phyloP scores from a whole-genome alignment of 1,140 invertebrate species.

The Lasioglossum albipes region DNA sequence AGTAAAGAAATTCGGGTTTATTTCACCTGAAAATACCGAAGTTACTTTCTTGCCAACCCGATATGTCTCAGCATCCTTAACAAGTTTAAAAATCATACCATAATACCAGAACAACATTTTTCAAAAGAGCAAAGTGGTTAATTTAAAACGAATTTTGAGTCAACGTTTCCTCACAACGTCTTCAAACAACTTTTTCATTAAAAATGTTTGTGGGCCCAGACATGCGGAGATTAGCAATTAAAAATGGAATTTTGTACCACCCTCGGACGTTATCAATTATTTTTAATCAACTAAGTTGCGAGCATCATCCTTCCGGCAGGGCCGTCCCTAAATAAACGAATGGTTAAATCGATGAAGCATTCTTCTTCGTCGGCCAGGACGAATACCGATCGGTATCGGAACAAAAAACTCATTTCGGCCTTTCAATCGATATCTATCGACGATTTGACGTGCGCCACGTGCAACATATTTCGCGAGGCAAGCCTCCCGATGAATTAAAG shows the following conservation, averaged over 20 bases:
- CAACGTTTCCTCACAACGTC: too few relatives aligned
- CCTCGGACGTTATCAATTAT: background rate
- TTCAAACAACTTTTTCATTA: too few relatives aligned
- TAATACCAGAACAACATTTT: too few relatives aligned
- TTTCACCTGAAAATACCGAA: too few relatives aligned
- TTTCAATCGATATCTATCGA: constrained; percentile 47
- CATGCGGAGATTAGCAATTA: background rate
- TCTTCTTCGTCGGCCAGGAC: background rate
- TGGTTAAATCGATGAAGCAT: background rate
- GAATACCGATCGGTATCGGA: constrained; percentile 33
- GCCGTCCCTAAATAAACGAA: constrained; percentile 16
- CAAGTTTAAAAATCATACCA: too few relatives aligned
- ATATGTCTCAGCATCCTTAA: too few relatives aligned
- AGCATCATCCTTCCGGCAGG: background rate
- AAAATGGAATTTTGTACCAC: background rate
- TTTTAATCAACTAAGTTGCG: background rate
- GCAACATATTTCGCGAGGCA: constrained; percentile 42
- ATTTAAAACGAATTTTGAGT: too few relatives aligned
- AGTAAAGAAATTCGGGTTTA: too few relatives aligned
- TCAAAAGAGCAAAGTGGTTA: too few relatives aligned
- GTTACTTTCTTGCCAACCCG: too few relatives aligned
- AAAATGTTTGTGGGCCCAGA: too few relatives aligned
- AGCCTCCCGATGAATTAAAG: constrained; percentile 59
- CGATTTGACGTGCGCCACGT: constrained; percentile 54
- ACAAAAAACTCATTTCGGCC: constrained; percentile 40